Evolutionary conservation across 2,888 invertebrate genomes (phyloP).

Genomic region (Hypena proboscidalis): DNA sequence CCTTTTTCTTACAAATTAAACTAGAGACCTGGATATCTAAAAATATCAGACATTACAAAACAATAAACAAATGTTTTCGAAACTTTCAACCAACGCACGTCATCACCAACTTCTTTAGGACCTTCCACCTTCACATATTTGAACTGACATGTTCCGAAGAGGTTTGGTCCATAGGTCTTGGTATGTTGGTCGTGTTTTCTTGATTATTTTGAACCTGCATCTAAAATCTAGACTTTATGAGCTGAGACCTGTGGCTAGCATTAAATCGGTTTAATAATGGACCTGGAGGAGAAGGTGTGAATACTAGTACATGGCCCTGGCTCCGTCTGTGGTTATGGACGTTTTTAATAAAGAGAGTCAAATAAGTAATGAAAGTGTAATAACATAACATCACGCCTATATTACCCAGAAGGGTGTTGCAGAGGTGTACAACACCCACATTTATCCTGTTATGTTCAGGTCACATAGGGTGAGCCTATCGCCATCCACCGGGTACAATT

Average conservation of each 20-base stretch:
- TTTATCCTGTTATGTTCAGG: too few relatives aligned
- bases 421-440: too few relatives aligned
- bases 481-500: too few relatives aligned
- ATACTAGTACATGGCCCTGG: slow-evolving; percentile 22
- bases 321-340: too few relatives aligned
- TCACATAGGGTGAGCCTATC: too few relatives aligned
- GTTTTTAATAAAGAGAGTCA: too few relatives aligned
- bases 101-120: slow-evolving; percentile 3
- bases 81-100: slow-evolving; percentile 11
- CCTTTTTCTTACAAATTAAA: too few relatives aligned
- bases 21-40: too few relatives aligned
- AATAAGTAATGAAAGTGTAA: too few relatives aligned
- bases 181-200: slow-evolving; percentile 15
- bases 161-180: slow-evolving; percentile 18
- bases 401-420: too few relatives aligned
- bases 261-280: slow-evolving; percentile 35
- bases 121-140: slow-evolving; percentile 4
- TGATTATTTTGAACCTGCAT: slow-evolving; percentile 38
- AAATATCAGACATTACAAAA: too few relatives aligned
- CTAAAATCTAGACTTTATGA: slow-evolving; percentile 37
- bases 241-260: slow-evolving; percentile 25
- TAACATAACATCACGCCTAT: too few relatives aligned
- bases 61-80: slow-evolving; percentile 4
- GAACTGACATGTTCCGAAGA: not conserved
- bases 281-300: slow-evolving; percentile 14